Base-by-base conservation (phyloP, 2,888 invertebrate genomes). In the Trimorus sp. region DNA sequence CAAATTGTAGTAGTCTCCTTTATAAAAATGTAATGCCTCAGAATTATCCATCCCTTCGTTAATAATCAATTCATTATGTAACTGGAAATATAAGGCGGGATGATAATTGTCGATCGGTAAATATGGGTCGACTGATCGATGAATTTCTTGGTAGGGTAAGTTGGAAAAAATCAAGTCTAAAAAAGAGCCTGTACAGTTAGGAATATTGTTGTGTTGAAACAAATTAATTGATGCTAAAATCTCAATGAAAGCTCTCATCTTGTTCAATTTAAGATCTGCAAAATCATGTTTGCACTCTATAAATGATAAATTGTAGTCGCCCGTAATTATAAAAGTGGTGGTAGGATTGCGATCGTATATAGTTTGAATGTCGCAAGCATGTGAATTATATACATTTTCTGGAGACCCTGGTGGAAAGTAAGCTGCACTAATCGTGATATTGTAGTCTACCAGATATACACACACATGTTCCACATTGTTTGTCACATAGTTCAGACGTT, bases 61-160 rank as follows among this genome's bases (percentile, higher is more conserved):
- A 7, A 51, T 8, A 14, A 14, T 7, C 12, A 7, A 51, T 51
- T 14, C 12, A 7, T 7, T 1, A 51, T 51, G 51, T n/a, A 51
- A 7, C 7, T 51, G n/a, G 37, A 58, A 58, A n/a, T 37, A 37
- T 58, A 58, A 11, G 7, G 38, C 40, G 4, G 59, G 59, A 40
- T 59, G 59, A 15, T 59, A 59, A 42, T 59, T 59, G 42, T 59
- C 59, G 5, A 59, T 15, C 9, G 14, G 59, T 8, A 59, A 8
- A 15, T 40, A 38, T 14, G 59, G 40, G 26, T 59, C 59, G 8
- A 59, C 8, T 8, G 38, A 15, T 38, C 9, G 4, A 4, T 38
- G 14, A 7, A 59, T 14, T 3, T 42, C 42, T 15, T 40, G 14
- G 9, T 40, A 59, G 14, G 15, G 8, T 9, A 38, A 38, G 1